Base-by-base conservation (phyloP, 2,888 invertebrate species). In the Adelognathus sp. region DNA sequence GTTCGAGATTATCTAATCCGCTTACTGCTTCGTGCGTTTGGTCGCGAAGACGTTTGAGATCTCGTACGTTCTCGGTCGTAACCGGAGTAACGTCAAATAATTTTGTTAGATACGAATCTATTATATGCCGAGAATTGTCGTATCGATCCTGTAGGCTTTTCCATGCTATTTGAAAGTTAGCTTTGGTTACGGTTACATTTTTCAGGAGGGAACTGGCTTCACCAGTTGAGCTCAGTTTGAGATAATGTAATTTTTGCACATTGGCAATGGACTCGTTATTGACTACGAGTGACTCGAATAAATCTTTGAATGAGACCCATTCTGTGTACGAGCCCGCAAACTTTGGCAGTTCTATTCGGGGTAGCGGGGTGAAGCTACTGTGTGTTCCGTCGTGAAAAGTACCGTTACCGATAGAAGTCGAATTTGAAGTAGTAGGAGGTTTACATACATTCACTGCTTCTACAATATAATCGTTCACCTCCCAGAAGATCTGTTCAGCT, bases 201-300 rank as follows among this genome's bases (percentile, higher is more conserved):
- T 61, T 61, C 16, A 44, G 21, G 41, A 61, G 44, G 41, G 44
- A 61, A 16, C 29, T 29, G 2, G 61, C 61, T 61, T 61, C 44
- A 11, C 61, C 61, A 2, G 3, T 29, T 0, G 14, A 41, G n/a
- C 29, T 11, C 14, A n/a, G 9, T n/a, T n/a, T n/a, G n/a, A n/a
- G n/a, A n/a, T n/a, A n/a, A n/a, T n/a, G n/a, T n/a, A n/a, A n/a
- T n/a, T 24, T 63, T 69, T 29, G 63, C 11, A 71, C 71, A 71
- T n/a, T n/a, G n/a, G n/a, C n/a, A n/a, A n/a, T n/a, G n/a, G n/a
- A n/a, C n/a, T n/a, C n/a, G n/a, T n/a, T n/a, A n/a, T n/a, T n/a
- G n/a, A n/a, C n/a, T n/a, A n/a, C n/a, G n/a, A n/a, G n/a, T n/a
- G n/a, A n/a, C n/a, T n/a, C n/a, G n/a, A n/a, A n/a, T n/a, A n/a